Base-by-base conservation (phyloP, 2,888 invertebrate genomes). In the Leucoma salicis region DNA sequence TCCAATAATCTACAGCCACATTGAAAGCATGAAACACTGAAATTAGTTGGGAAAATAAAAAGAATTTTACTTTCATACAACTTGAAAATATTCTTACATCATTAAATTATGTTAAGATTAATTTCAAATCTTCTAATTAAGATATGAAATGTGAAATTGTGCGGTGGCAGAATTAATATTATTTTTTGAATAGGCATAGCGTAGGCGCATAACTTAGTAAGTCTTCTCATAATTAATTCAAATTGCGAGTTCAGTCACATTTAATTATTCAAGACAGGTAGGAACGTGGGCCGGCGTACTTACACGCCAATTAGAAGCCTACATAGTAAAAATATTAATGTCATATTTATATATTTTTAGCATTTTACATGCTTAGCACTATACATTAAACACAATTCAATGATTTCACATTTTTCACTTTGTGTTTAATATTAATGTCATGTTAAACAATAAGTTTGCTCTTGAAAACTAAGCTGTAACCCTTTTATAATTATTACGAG, bases 181-280 rank as follows among this genome's bases (percentile, higher is more conserved):
- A 39, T 56, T 57, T 38, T 33, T 10, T 4, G 7, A 29, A 27
- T 28, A 31, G n/a, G n/a, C n/a, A n/a, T 11, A 16, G 12, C 16
- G 25, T 48, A 46, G 53, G 44, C 50, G 53, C 38, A 47, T 62
- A 56, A 58, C 51, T 68, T 64, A 53, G 46, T 49, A 52, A 35
- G 55, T 54, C 61, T 62, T 56, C 58, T 72, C 70, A 74, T 74
- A 74, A 77, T 29, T 13, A 13, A 29, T 77, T 63, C 68, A 71
- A 74, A 76, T 78, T 73, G 59, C 34, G 63, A 46, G 53, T 42
- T 47, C 49, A 44, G 49, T 46, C 38, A 36, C 48, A 39, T 53
- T 63, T 62, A 66, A 66, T 68, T 68, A 70, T 70, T 70, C 70
- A 65, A 63, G 60, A 63, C 63, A 55, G 55, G 56, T 47, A 42